These are phyloP conservation scores for Cranoglanis bouderius DNA, from an alignment of 2,113 vertebrate genomes.

Conservation along the genomic window DNA sequence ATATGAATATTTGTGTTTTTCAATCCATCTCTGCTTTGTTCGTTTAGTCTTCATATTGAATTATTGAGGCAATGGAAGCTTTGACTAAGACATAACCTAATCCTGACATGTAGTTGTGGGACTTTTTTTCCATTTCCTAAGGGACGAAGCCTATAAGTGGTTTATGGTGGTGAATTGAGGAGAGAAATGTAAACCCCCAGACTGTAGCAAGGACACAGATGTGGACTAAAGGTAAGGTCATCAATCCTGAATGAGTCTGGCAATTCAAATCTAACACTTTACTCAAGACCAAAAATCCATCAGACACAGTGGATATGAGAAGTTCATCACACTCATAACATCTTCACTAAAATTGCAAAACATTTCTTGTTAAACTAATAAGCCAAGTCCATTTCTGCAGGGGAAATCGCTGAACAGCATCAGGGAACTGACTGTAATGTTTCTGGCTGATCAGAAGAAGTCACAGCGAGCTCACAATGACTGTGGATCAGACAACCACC, in stretches of 20 bases:
- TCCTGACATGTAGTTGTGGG: constrained; percentile 7
- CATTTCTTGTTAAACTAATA: not conserved
- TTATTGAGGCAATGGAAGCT: not conserved
- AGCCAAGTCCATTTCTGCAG: not conserved
- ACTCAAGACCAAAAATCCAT: constrained; percentile 14
- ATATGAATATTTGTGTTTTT: not conserved
- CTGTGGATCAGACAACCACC: constrained; percentile 49
- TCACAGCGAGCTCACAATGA: constrained; percentile 29
- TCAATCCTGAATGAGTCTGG: not conserved
- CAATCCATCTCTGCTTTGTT: not conserved
- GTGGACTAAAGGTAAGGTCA: not conserved
- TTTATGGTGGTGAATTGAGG: constrained; percentile 29
- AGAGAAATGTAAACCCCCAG: not conserved
- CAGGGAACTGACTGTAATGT: constrained; percentile 16
- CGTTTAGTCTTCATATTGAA: constrained; percentile 11
- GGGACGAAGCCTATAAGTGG: constrained; percentile 21
- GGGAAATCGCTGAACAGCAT: not conserved
- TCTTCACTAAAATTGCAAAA: constrained; percentile 30
- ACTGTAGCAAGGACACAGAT: constrained; percentile 32
- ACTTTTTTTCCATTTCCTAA: constrained; percentile 10
- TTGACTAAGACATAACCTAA: constrained; percentile 18
- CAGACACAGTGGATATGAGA: constrained; percentile 13
- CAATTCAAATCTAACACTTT: constrained; percentile 2
- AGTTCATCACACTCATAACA: not conserved
- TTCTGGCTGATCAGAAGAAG: constrained; percentile 33